Evolutionary conservation across 2,113 vertebrate genomes (phyloP).

Genomic region (Orientallactaga bullata): DNA sequence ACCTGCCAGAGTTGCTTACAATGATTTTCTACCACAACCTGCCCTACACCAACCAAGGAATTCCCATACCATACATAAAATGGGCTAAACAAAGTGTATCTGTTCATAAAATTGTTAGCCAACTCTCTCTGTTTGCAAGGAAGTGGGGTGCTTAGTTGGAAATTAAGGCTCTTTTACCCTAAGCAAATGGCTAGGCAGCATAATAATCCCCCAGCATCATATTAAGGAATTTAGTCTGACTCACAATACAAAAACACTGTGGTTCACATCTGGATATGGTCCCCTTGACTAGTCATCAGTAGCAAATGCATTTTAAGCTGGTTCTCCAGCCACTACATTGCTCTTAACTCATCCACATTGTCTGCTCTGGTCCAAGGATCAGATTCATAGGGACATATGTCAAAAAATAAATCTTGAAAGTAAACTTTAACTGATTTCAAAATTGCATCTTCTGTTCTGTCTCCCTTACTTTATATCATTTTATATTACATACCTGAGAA

Average conservation of each 20-base stretch:
- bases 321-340: constrained; percentile 2
- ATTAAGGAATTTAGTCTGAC: not conserved
- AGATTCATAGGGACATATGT: constrained; percentile 1
- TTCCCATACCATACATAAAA: not conserved
- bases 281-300: not conserved
- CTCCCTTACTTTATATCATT: constrained; percentile 29
- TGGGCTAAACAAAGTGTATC: not conserved
- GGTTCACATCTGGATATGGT: not conserved
- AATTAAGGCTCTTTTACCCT: constrained; percentile 36
- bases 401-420: constrained; percentile 51
- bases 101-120: not conserved
- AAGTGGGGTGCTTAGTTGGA: not conserved
- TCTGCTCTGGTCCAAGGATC: constrained; percentile 11
- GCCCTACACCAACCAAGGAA: constrained; percentile 5
- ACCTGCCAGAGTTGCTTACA: not conserved
- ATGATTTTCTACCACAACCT: not conserved
- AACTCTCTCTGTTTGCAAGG: constrained; percentile 1
- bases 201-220: not conserved
- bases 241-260: constrained; percentile 4
- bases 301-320: constrained; percentile 31
- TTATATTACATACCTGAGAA: not conserved
- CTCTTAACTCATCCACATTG: constrained; percentile 28
- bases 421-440: constrained; percentile 46
- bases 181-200: not conserved
- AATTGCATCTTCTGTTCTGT: constrained; percentile 47